phyloP scores from a whole-genome alignment of 2,888 invertebrate genomes.

The Macrophya annulata region DNA sequence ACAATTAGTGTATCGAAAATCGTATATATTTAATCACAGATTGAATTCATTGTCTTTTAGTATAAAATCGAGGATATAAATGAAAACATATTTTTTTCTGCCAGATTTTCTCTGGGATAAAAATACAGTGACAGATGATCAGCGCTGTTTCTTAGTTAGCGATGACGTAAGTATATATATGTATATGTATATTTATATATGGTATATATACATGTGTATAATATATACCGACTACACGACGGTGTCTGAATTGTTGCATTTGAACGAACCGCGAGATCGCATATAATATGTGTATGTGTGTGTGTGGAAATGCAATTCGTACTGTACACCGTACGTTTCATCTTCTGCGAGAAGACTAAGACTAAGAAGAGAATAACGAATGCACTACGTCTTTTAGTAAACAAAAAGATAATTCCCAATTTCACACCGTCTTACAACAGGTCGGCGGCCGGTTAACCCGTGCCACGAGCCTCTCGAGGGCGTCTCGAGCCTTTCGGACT shows the following conservation, averaged over 20 bases:
- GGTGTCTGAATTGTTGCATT: background rate
- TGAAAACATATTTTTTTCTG: background rate
- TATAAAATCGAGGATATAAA: background rate
- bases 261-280: background rate
- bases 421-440: constrained; percentile 46
- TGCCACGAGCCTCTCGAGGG: constrained; percentile 28
- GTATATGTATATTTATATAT: background rate
- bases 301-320: background rate
- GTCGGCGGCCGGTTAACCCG: constrained; percentile 26
- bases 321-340: background rate
- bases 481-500: constrained; percentile 23
- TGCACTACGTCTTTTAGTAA: background rate
- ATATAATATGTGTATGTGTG: background rate
- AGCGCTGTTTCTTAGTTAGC: constrained; percentile 7
- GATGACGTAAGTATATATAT: constrained; percentile 21
- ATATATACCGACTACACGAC: background rate
- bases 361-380: background rate
- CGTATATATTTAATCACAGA: background rate
- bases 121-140: constrained; percentile 1
- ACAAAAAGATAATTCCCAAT: constrained; percentile 49
- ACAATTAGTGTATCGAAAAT: no score
- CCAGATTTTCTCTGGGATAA: constrained; percentile 14
- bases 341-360: background rate
- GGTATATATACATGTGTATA: background rate
- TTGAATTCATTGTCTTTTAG: background rate